Base-by-base conservation (phyloP, 2,113 vertebrate species). In the Myotis brandtii region DNA sequence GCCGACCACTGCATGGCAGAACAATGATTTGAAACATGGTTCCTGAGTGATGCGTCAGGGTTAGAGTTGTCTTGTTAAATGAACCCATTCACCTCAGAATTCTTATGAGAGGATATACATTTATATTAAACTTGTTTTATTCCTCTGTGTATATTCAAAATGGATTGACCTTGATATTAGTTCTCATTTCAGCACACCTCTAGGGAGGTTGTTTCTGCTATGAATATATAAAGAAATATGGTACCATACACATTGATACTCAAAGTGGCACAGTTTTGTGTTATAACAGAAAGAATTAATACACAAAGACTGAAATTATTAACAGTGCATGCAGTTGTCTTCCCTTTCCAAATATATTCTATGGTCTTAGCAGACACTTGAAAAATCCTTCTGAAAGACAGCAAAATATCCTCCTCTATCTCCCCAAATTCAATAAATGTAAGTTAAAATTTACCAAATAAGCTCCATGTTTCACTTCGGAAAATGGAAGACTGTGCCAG, bases 291-390 rank as follows among this genome's bases (percentile, higher is more conserved):
- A 93, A 87, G 32, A 59, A 85, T 34, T 25, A 40, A 37, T 67
- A 93, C 40, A 30, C 30, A 62, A 84, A 80, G 48, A 3, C 27
- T 59, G 46, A 69, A 43, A 54, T 7, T 79, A 50, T 90, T 75
- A 93, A 84, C 32, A n/a, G 91, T 72, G 93, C 75, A 93, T 83
- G 69, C 69, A 90, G 21, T 72, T 90, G 12, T 90, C 70, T 20
- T 88, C 25, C 50, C 48, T 80, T 87, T 80, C 64, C 56, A 93
- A 52, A 79, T 59, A 90, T 32, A 75, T 73, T 67, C 12, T 72
- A 73, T 34, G 43, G 14, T 88, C 82, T 81, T 67, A 91, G 69
- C 20, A 70, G 32, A 80, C 23, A 46, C 32, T 85, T 84, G 20
- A 91, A 79, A 72, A 94, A 25, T 82, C 25, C 81, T 82, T 73